Conservation (phyloP, 2,888 invertebrate species). For the Torymus tubicola region DNA sequence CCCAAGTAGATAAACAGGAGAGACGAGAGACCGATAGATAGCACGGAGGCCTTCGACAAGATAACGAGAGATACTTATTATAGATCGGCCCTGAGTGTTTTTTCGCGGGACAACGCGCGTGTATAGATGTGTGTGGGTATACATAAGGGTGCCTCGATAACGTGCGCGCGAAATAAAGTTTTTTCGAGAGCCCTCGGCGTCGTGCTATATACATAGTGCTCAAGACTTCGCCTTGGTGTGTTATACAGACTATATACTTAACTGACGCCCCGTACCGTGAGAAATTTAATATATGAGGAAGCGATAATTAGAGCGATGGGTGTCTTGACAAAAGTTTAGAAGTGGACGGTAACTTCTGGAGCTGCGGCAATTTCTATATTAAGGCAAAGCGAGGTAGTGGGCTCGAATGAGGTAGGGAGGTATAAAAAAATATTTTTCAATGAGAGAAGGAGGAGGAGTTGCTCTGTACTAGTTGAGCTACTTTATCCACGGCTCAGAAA, state of each 20-base stretch:
- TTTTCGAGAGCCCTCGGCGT: no score
- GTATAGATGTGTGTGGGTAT: no score
- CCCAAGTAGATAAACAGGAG: slow-evolving; percentile 39
- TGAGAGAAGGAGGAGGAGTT: neutral
- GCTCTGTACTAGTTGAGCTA: neutral
- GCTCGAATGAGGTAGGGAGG: no score
- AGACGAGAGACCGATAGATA: neutral
- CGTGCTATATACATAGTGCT: no score
- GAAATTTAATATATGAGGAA: no score
- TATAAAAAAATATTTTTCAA: slow-evolving; percentile 23
- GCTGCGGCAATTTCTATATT: neutral
- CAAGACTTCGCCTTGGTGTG: neutral
- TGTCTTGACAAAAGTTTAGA: neutral
- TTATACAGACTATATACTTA: no score
- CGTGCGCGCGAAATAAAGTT: no score
- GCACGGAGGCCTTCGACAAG: neutral
- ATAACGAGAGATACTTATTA: slow-evolving; percentile 34
- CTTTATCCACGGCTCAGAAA: neutral
- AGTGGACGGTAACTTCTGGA: no score
- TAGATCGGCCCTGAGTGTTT: slow-evolving; percentile 27
- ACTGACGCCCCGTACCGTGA: no score
- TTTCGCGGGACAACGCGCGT: neutral
- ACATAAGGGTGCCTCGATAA: no score
- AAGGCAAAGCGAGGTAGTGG: neutral
- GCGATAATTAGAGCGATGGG: no score